A percentile compares a stretch with the other conserved stretches of the same genome.
Evolutionary conservation across 2,797 vertebrate species (phyloP).

Genomic region (Prionace glauca): DNA sequence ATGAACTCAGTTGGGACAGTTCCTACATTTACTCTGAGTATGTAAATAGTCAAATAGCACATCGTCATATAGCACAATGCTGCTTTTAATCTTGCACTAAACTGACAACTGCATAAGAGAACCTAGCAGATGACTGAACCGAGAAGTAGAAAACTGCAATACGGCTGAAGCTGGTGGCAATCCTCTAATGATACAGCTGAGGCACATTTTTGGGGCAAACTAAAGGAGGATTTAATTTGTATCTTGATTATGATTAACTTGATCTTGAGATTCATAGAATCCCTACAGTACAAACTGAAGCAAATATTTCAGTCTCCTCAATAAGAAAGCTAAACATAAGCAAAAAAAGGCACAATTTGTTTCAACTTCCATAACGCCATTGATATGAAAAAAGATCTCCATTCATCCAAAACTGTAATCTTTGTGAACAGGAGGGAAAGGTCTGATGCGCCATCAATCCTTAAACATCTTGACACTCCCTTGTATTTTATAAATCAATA

Average conservation of each 20-base stretch:
- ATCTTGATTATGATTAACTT: not conserved
- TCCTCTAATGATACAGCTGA: not conserved
- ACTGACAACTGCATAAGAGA: not conserved
- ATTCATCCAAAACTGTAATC: not conserved
- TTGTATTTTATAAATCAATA: not conserved
- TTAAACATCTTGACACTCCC: not conserved
- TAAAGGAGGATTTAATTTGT: not conserved
- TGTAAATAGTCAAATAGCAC: not conserved
- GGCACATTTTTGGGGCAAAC: not conserved
- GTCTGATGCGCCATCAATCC: not conserved
- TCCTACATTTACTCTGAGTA: not conserved
- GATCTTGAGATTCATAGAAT: not conserved
- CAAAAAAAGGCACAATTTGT: not conserved
- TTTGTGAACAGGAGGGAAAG: not conserved
- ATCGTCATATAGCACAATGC: not conserved
- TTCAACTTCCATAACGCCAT: not conserved
- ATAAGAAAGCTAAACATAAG: not conserved
- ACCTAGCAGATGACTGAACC: not conserved
- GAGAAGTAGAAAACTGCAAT: not conserved
- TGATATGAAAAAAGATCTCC: not conserved
- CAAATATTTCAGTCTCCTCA: not conserved
- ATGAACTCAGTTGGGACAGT: not conserved
- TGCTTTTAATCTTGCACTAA: not conserved
- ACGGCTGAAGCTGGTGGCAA: not conserved
- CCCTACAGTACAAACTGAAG: not conserved